Evolutionary conservation across 2,888 invertebrate genomes (phyloP).

Genomic region (Azorinus chamasolen): DNA sequence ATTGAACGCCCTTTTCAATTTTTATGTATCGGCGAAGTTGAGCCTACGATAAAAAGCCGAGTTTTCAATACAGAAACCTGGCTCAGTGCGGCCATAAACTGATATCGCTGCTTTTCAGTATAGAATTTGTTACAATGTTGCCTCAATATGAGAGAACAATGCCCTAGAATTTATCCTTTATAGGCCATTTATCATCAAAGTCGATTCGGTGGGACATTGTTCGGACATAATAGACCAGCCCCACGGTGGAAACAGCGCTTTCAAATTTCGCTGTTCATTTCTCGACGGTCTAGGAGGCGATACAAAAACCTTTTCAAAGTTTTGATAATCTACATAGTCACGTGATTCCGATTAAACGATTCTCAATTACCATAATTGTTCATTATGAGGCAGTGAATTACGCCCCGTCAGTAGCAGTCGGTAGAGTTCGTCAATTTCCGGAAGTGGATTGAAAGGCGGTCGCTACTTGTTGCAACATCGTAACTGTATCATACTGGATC

Average conservation of each 20-base stretch:
- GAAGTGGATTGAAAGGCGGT: too few relatives aligned
- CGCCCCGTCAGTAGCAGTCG: too few relatives aligned
- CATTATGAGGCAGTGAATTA: slow-evolving; percentile 29
- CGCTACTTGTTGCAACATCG: too few relatives aligned
- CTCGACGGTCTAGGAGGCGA: slow-evolving; percentile 17
- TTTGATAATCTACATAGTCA: slow-evolving; percentile 61
- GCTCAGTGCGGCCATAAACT: slow-evolving; percentile 35
- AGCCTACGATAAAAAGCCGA: too few relatives aligned
- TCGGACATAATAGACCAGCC: slow-evolving; percentile 16
- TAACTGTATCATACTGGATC: too few relatives aligned
- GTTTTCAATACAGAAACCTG: slow-evolving; percentile 11
- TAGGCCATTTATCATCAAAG: slow-evolving; percentile 55
- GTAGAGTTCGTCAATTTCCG: too few relatives aligned
- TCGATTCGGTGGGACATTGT: slow-evolving; percentile 49
- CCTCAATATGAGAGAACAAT: slow-evolving; percentile 59
- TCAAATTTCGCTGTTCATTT: slow-evolving; percentile 31
- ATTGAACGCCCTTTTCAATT: too few relatives aligned
- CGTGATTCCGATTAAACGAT: slow-evolving; percentile 57
- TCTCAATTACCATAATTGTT: slow-evolving; percentile 58
- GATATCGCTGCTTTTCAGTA: slow-evolving; percentile 50
- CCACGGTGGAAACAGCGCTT: slow-evolving; percentile 33
- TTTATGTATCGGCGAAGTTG: too few relatives aligned
- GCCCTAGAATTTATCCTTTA: slow-evolving; percentile 54
- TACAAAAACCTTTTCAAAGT: slow-evolving; percentile 35
- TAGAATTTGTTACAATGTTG: slow-evolving; percentile 64